Base-by-base conservation (phyloP, 2,797 vertebrate genomes). In the Choloepus didactylus region DNA sequence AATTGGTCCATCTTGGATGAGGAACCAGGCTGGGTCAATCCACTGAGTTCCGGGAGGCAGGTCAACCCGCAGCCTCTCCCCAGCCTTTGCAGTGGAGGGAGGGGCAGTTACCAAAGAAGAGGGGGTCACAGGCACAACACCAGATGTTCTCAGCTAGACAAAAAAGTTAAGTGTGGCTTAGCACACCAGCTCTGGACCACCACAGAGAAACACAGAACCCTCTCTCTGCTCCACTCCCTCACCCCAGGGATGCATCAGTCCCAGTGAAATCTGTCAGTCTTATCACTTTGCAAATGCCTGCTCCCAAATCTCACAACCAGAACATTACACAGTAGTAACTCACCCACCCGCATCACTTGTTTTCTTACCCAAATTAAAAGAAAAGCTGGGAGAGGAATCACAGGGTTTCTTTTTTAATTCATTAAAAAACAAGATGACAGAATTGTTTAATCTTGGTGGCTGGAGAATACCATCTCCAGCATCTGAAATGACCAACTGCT, bases 281-380 rank as follows among this genome's bases (percentile, higher is more conserved):
- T 54, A 27, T 73, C 79, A 69, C 49, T 27, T 60, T 60, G 54
- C 25, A 41, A 23, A 14, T 7, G 38, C 72, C 95, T 89, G 60
- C 19, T 18, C 19, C 67, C 38, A 54, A 64, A 69, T 85, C 44
- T 86, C 6, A 54, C 64, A 69, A 67, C 23, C 64, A 82, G 60
- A 95, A 44, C 11, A 18, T 54, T 79, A 29, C 27, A 41, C 86
- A 60, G 59, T 15, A 72, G 14, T 14, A 11, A 44, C 72, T 16
- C 2, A 2, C 29, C 16, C 1, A 2, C 6, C 51, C 44, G 38
- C 7, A 14, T 56, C 31, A 7, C 9, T 23, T 79, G 35, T 73
- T 90, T 44, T 90, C 72, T 18, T 75, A 31, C 62, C 27, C 18
- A 44, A 51, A 54, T n/a, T 80, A 86, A 89, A 95, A 49, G 66